phyloP scores from a whole-genome alignment of 2,113 vertebrate genomes.

The Bungarus multicinctus region DNA sequence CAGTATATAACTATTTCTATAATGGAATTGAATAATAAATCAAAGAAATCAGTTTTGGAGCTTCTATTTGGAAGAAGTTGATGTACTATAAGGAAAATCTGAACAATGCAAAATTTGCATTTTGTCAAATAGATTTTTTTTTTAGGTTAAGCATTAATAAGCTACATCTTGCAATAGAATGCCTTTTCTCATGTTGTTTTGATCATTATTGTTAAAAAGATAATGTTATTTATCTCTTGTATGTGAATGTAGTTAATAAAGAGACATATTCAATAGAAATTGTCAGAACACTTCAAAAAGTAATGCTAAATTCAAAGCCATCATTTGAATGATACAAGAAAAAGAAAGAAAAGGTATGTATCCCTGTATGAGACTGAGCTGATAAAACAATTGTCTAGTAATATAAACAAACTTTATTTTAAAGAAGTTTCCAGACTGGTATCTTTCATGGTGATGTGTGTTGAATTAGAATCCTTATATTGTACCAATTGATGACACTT shows the following conservation, averaged over 20 bases:
- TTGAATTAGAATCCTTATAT: not conserved
- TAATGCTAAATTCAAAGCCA: not conserved
- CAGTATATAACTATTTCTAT: not conserved
- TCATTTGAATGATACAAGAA: not conserved
- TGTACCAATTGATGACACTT: not conserved
- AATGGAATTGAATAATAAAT: constrained; percentile 53
- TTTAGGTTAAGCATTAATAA: constrained; percentile 59
- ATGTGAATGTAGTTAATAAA: not conserved
- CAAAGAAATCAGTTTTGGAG: constrained; percentile 44
- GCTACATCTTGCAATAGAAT: constrained; percentile 74
- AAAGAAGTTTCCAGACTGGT: not conserved
- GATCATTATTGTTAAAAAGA: constrained; percentile 37
- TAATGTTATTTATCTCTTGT: not conserved
- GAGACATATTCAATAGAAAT: not conserved
- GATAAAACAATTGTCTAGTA: not conserved
- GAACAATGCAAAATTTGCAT: constrained; percentile 58
- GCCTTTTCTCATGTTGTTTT: constrained; percentile 58
- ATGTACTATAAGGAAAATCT: constrained; percentile 58
- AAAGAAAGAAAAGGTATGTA: not conserved
- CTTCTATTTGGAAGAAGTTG: constrained; percentile 52
- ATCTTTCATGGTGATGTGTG: not conserved
- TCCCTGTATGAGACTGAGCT: not conserved
- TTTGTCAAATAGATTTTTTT: constrained; percentile 40
- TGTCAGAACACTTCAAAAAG: not conserved
- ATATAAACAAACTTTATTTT: not conserved